phyloP scores from a whole-genome alignment of 2,797 vertebrate genomes.

The Sphaeramia orbicularis region DNA sequence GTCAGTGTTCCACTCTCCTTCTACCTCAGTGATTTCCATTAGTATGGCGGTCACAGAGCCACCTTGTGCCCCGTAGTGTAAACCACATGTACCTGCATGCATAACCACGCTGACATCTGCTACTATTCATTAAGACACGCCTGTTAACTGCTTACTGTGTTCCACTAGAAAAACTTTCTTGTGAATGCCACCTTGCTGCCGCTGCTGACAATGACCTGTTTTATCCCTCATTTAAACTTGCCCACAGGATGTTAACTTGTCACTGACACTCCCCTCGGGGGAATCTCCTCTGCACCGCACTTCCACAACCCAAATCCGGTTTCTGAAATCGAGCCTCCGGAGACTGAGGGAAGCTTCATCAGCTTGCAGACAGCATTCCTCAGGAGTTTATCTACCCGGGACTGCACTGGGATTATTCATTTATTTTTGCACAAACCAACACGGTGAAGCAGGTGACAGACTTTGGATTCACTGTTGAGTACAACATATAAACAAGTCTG shows the following conservation, averaged over 20 bases:
- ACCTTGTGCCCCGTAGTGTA: background rate
- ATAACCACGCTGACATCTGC: conserved; percentile 12
- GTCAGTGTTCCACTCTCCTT: background rate
- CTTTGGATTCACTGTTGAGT: background rate
- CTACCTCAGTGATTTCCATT: background rate
- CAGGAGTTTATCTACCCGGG: background rate
- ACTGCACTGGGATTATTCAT: background rate
- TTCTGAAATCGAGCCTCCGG: background rate
- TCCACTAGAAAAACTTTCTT: conserved; percentile 2
- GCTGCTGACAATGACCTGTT: background rate
- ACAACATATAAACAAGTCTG: background rate
- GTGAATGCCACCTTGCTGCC: conserved; percentile 2
- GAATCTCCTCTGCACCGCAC: background rate
- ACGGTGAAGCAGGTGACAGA: background rate
- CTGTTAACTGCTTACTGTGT: conserved; percentile 13
- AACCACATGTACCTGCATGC: conserved; percentile 14
- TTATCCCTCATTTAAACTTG: background rate
- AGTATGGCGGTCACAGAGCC: conserved; percentile 5
- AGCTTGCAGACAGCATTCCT: background rate
- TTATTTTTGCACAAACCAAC: background rate
- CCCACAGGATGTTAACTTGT: background rate
- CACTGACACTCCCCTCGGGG: background rate
- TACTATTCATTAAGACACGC: conserved; percentile 2
- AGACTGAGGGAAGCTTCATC: background rate
- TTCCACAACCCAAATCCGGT: background rate